Conservation (phyloP, 2,113 vertebrate genomes). For the Morone chrysops region DNA sequence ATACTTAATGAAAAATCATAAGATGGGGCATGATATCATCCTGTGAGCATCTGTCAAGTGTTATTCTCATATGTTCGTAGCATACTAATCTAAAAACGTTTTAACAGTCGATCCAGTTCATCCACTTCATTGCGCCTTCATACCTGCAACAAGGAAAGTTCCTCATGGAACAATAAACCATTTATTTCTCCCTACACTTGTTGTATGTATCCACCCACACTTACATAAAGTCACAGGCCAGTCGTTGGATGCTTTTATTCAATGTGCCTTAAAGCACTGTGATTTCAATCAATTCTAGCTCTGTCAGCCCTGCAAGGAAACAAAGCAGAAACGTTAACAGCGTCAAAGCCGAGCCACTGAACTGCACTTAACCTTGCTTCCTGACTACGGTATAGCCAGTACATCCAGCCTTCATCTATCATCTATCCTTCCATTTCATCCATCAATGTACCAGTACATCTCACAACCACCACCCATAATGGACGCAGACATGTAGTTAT, state of each 20-base stretch:
- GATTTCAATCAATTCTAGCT: conserved; percentile 36
- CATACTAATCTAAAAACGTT: conserved; percentile 59
- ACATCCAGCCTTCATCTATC: background rate
- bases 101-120: conserved; percentile 24
- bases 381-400: conserved; percentile 1
- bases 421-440: conserved; percentile 27
- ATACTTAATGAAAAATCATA: conserved; percentile 75
- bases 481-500: conserved; percentile 57
- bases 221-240: conserved; percentile 34
- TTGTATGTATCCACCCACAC: conserved; percentile 40
- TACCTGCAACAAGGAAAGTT: conserved; percentile 23
- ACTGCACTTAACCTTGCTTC: conserved; percentile 32
- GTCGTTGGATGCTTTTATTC: conserved; percentile 25
- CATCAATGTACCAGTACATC: conserved; percentile 1
- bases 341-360: conserved; percentile 12
- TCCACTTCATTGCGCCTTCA: background rate
- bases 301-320: conserved; percentile 20
- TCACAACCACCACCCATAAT: conserved; percentile 1
- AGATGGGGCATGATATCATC: conserved; percentile 68
- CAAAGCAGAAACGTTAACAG: conserved; percentile 32
- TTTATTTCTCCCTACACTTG: conserved; percentile 33
- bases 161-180: conserved; percentile 23
- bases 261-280: conserved; percentile 16
- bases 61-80: conserved; percentile 74
- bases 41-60: conserved; percentile 75